Evolutionary conservation across 2,888 invertebrate species (phyloP).

Genomic region (Scaptomyza flava): DNA sequence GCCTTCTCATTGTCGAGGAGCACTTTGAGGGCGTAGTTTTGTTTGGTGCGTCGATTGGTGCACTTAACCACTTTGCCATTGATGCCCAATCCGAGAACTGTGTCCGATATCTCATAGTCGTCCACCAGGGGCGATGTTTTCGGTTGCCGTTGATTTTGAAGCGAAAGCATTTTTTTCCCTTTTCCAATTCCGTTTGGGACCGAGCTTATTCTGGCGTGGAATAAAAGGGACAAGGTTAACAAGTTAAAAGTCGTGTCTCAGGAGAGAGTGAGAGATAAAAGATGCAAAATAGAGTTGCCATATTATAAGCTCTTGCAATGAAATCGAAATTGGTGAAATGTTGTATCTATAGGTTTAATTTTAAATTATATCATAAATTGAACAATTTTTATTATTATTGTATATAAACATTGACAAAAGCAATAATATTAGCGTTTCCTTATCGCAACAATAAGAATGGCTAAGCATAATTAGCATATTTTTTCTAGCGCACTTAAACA

Average conservation of each 20-base stretch:
- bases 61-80: slow-evolving; percentile 99
- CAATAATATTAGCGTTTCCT: background rate
- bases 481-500: background rate
- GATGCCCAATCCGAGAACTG: slow-evolving; percentile 97
- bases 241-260: background rate
- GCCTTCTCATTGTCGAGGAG: slow-evolving; percentile 97
- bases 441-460: background rate
- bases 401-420: background rate
- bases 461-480: background rate
- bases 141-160: slow-evolving; percentile 82
- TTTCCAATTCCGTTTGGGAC: background rate
- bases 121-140: slow-evolving; percentile 94
- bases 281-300: background rate
- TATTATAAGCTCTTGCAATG: background rate
- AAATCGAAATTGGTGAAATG: background rate
- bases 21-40: slow-evolving; percentile 96
- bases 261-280: background rate
- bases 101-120: slow-evolving; percentile 96
- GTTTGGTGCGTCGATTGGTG: slow-evolving; percentile 89
- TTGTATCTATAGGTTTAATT: background rate
- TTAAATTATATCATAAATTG: no score
- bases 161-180: slow-evolving; percentile 60
- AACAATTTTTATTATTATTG: background rate
- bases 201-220: slow-evolving; percentile 13
- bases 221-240: background rate